A percentile compares a stretch with the other conserved stretches of the same genome.
These are phyloP conservation scores for Hylaeus anthracinus DNA, from an alignment of 1,140 invertebrate genomes.

Conservation along the genomic window DNA sequence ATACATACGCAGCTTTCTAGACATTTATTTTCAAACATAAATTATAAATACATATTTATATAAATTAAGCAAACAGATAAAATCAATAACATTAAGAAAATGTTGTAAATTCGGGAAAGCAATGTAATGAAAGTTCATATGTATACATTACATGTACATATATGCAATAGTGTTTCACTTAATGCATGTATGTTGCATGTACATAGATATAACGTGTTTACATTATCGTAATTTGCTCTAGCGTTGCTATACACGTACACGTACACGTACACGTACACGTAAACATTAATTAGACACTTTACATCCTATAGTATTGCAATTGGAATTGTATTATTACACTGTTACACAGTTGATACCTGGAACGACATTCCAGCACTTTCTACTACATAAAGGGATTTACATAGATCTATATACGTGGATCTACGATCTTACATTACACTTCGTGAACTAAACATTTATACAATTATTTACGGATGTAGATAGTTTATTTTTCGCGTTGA, in stretches of 20 bases:
- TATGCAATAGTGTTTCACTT: neutral
- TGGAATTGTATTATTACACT: neutral
- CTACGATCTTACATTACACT: neutral
- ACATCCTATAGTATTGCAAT: neutral
- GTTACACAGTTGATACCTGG: no score
- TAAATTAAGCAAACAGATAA: neutral
- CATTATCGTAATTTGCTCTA: neutral
- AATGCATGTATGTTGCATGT: neutral
- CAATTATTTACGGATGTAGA: neutral
- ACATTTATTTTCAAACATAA: neutral
- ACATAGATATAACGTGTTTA: neutral
- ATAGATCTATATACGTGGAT: neutral
- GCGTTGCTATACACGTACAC: neutral
- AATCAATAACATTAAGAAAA: no score
- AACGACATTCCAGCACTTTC: slow-evolving; percentile 16
- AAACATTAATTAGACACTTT: no score
- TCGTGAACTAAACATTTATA: neutral
- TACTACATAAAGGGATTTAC: neutral
- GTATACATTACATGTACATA: neutral
- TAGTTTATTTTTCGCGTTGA: no score
- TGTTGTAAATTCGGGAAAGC: neutral
- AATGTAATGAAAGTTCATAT: no score
- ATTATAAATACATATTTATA: neutral
- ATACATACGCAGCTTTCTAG: neutral
- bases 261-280: no score